phyloP scores from a whole-genome alignment of 2,797 vertebrate genomes.

The Hippopotamyrus pictus region DNA sequence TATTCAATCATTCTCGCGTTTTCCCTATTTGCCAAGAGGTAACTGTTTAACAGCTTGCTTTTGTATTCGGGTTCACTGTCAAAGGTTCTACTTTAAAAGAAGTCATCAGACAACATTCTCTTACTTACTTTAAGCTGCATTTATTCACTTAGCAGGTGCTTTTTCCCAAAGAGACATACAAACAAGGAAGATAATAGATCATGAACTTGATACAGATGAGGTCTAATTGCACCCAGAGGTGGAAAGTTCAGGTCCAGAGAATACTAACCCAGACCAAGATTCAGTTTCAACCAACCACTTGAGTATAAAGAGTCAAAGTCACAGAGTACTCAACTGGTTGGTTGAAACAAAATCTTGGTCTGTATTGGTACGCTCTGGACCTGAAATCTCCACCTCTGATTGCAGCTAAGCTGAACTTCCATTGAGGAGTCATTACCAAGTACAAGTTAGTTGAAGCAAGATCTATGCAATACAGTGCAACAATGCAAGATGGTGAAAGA shows the following conservation, averaged over 20 bases:
- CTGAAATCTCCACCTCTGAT: not conserved
- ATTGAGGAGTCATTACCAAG: not conserved
- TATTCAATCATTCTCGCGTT: slow-evolving; percentile 38
- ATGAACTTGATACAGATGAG: not conserved
- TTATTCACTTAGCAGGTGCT: not conserved
- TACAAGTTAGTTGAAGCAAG: not conserved
- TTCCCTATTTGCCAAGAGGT: not conserved
- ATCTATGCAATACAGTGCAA: not conserved
- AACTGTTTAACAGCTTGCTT: not conserved
- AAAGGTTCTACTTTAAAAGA: not conserved
- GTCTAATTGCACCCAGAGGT: not conserved
- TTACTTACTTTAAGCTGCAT: not conserved
- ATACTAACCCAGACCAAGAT: not conserved
- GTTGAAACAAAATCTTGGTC: not conserved
- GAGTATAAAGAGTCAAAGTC: not conserved
- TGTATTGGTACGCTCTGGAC: not conserved
- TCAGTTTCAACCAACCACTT: not conserved
- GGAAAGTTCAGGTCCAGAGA: not conserved
- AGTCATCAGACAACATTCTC: not conserved
- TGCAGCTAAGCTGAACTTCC: not conserved
- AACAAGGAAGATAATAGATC: not conserved
- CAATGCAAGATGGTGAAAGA: not conserved
- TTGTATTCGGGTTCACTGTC: not conserved
- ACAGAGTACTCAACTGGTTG: not conserved
- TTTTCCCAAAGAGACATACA: not conserved